These are phyloP conservation scores for Eumaeus atala DNA, from an alignment of 1,140 invertebrate species.

Conservation along the genomic window DNA sequence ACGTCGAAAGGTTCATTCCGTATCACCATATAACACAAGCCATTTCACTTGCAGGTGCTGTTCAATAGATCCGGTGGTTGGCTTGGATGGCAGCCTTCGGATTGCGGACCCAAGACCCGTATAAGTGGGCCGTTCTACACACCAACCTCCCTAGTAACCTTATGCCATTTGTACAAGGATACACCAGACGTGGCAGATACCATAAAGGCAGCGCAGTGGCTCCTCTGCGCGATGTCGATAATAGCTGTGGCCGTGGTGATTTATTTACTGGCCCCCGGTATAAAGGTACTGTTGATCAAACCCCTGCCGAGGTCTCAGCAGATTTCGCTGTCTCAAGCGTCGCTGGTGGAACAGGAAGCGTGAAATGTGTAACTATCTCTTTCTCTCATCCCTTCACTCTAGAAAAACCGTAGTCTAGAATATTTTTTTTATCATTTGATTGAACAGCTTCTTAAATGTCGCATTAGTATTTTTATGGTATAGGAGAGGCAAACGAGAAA, in stretches of 20 bases:
- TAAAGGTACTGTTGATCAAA: conserved; percentile 43
- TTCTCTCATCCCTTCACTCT: no score
- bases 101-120: conserved; percentile 42
- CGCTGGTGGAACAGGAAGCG: conserved; percentile 46
- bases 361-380: neutral
- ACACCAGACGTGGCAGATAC: conserved; percentile 42
- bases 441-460: no score
- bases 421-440: no score
- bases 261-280: conserved; percentile 52
- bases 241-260: conserved; percentile 43
- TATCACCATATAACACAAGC: no score
- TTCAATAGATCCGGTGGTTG: conserved; percentile 57
- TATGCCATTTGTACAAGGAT: conserved; percentile 36
- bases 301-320: conserved; percentile 42
- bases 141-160: conserved; percentile 28
- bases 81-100: conserved; percentile 49
- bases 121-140: conserved; percentile 46
- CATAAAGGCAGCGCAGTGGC: conserved; percentile 60
- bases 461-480: no score
- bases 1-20: no score
- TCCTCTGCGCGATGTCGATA: conserved; percentile 45
- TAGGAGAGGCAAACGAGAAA: no score
- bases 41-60: conserved; percentile 42
- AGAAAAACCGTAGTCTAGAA: no score
- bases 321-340: conserved; percentile 53